Percentiles rank a stretch among this genome's conserved stretches.
Conservation (phyloP, 2,888 invertebrate genomes). For the Callyntrura guangdongensis region DNA sequence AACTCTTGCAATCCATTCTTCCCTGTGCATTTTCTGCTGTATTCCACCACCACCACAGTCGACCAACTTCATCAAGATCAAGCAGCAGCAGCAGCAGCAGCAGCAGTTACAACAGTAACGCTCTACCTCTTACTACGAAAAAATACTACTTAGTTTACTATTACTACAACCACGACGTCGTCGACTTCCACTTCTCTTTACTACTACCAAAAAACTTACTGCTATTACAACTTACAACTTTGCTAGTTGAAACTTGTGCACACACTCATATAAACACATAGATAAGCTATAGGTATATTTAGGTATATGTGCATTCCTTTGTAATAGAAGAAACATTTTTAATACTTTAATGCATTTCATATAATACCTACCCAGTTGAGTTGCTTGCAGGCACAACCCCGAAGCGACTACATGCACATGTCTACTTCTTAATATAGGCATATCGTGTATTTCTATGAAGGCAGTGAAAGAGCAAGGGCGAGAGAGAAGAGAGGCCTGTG, state of each 20-base stretch:
- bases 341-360: no score
- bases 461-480: constrained; percentile 50
- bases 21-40: constrained; percentile 8
- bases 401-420: constrained; percentile 6
- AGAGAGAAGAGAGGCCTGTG: no score
- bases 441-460: not conserved
- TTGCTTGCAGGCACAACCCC: constrained; percentile 33
- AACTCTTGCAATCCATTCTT: constrained; percentile 44
- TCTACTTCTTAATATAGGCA: not conserved
- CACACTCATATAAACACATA: constrained; percentile 35
- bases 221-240: constrained; percentile 45
- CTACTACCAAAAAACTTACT: constrained; percentile 44
- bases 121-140: constrained; percentile 60
- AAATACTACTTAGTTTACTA: constrained; percentile 71
- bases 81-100: not conserved
- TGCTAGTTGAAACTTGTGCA: constrained; percentile 19
- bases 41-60: not conserved
- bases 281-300: not conserved
- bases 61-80: constrained; percentile 51
- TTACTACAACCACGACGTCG: constrained; percentile 65
- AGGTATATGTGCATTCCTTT: constrained; percentile 8
- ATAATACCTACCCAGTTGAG: no score
- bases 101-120: constrained; percentile 58
- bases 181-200: constrained; percentile 58
- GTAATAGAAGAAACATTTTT: no score